These are phyloP conservation scores for Oxystoma pomonae DNA, from an alignment of 2,888 invertebrate species.

Conservation along the genomic window DNA sequence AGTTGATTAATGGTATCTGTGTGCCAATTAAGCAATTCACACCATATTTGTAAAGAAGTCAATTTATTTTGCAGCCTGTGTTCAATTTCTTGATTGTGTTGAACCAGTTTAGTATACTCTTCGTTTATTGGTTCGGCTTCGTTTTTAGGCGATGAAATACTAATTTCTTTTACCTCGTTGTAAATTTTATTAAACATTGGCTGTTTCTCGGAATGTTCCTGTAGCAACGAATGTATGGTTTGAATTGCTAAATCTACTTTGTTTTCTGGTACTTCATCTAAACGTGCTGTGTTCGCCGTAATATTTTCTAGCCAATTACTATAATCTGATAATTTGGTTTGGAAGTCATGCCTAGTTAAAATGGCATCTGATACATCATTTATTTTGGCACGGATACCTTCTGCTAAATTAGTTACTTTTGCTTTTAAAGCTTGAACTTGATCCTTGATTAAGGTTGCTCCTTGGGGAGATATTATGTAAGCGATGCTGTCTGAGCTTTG, in stretches of 20 bases:
- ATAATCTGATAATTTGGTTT: conserved; percentile 72
- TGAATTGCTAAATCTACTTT: conserved; percentile 76
- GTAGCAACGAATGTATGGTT: conserved; percentile 72
- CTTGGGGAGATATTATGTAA: conserved; percentile 73
- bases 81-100: conserved; percentile 74
- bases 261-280: conserved; percentile 77
- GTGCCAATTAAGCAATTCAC: conserved; percentile 76
- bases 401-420: conserved; percentile 70
- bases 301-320: conserved; percentile 76
- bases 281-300: conserved; percentile 66
- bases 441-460: conserved; percentile 65
- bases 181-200: conserved; percentile 74
- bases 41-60: conserved; percentile 74
- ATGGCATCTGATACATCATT: conserved; percentile 79
- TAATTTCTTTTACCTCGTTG: conserved; percentile 76
- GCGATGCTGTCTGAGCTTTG: conserved; percentile 77
- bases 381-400: conserved; percentile 69
- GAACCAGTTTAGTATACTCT: conserved; percentile 70
- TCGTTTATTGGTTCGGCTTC: conserved; percentile 71
- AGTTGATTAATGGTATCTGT: conserved; percentile 75
- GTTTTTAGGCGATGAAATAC: conserved; percentile 64
- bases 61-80: conserved; percentile 71
- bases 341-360: conserved; percentile 77
- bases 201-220: conserved; percentile 83
- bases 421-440: conserved; percentile 71